phyloP scores from a whole-genome alignment of 2,888 invertebrate genomes.

The Diadegma fenestrale region DNA sequence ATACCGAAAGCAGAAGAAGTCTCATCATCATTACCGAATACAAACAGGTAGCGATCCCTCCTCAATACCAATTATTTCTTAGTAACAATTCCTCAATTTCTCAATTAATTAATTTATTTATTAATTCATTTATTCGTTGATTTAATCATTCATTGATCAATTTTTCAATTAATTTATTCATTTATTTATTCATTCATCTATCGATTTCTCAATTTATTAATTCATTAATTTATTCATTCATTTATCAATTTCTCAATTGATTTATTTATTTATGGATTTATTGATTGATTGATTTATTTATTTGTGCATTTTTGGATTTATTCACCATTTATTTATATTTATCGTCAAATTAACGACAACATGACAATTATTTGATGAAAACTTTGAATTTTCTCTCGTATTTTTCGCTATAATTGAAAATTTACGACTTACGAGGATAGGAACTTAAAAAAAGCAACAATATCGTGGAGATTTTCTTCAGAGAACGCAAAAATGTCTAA shows the following conservation, averaged over 20 bases:
- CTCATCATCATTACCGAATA: conserved; percentile 95
- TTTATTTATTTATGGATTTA: not conserved
- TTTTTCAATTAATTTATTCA: too few species aligned
- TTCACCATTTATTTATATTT: too few species aligned
- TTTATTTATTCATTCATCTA: not conserved
- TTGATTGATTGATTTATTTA: not conserved
- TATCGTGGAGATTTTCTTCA: too few species aligned
- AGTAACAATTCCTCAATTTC: not conserved
- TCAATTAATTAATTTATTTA: not conserved
- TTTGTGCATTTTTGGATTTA: too few species aligned
- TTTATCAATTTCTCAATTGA: not conserved
- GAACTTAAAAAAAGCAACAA: not conserved
- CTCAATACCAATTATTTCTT: not conserved
- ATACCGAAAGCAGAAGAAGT: conserved; percentile 90
- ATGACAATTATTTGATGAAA: too few species aligned
- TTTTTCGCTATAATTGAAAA: not conserved
- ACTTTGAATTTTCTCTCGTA: too few species aligned
- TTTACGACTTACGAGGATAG: not conserved
- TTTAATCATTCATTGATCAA: not conserved
- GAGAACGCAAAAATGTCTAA: not conserved
- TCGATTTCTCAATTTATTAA: not conserved
- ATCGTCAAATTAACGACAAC: too few species aligned
- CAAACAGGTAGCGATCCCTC: conserved; percentile 88
- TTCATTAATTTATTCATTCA: too few species aligned
- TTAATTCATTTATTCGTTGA: not conserved